Conservation (phyloP, 2,888 invertebrate genomes). For the Drosophila emarginata region DNA sequence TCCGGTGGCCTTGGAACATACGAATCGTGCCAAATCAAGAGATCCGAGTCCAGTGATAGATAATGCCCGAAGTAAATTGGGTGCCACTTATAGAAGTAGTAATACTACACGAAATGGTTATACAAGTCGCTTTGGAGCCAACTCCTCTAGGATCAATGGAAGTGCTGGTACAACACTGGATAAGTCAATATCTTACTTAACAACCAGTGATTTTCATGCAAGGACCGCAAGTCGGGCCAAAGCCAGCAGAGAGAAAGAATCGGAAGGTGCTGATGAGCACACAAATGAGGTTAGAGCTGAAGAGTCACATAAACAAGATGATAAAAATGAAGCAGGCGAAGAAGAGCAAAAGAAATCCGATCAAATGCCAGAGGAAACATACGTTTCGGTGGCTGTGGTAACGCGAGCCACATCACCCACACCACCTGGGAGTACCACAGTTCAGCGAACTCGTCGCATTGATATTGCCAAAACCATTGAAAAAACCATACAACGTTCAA, state of each 20-base stretch:
- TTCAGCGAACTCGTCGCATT: conserved; percentile 86
- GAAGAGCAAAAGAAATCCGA: background rate
- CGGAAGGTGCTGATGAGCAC: conserved; percentile 36
- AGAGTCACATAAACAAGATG: background rate
- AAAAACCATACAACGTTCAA: conserved; percentile 86
- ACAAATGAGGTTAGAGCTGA: background rate
- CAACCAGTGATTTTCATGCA: conserved; percentile 81
- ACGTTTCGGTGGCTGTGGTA: conserved; percentile 85
- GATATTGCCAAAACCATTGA: conserved; percentile 89
- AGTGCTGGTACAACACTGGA: conserved; percentile 50
- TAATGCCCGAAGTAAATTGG: conserved; percentile 80
- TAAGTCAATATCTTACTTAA: conserved; percentile 80
- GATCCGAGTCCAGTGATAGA: conserved; percentile 84
- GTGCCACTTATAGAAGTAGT: conserved; percentile 76
- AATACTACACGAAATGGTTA: conserved; percentile 56
- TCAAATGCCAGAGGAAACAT: conserved; percentile 66
- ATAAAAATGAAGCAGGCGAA: conserved; percentile 14
- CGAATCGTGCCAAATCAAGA: conserved; percentile 82
- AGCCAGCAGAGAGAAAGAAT: conserved; percentile 80
- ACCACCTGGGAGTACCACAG: conserved; percentile 85
- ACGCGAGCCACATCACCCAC: conserved; percentile 92
- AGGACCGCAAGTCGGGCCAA: conserved; percentile 77
- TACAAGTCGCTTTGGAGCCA: conserved; percentile 37
- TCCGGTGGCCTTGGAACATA: conserved; percentile 79
- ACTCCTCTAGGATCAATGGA: conserved; percentile 38